These are phyloP conservation scores for Prunella himalayana DNA, from an alignment of 2,113 vertebrate species.

Conservation along the genomic window DNA sequence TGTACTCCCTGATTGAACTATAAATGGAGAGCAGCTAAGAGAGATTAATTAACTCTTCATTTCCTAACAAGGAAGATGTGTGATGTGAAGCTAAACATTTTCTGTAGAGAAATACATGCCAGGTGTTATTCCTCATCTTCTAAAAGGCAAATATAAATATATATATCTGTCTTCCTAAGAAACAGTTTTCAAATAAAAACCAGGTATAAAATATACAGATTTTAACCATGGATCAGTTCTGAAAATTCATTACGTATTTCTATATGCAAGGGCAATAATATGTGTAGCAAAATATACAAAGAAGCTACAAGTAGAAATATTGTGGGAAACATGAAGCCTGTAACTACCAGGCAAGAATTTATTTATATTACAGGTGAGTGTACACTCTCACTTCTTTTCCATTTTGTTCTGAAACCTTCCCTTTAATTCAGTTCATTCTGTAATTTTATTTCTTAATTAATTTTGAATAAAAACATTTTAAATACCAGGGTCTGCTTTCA, in stretches of 20 bases:
- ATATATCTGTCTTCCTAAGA: not conserved
- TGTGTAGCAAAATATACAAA: not conserved
- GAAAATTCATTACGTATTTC: not conserved
- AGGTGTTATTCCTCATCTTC: not conserved
- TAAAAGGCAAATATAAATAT: not conserved
- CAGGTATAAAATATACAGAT: not conserved
- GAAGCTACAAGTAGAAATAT: not conserved
- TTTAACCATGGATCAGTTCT: not conserved
- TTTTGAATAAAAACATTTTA: not conserved
- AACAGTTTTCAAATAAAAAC: not conserved
- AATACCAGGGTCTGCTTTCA: not conserved
- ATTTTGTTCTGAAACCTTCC: not conserved
- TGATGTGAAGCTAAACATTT: slow-evolving; percentile 7
- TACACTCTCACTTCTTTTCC: not conserved
- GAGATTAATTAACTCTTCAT: slow-evolving; percentile 44
- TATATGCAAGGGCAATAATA: not conserved
- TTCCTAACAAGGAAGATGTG: slow-evolving; percentile 9
- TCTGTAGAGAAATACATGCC: not conserved
- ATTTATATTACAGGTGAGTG: not conserved
- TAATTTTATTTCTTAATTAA: not conserved
- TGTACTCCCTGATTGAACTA: slow-evolving; percentile 4
- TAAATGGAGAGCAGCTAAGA: slow-evolving; percentile 22
- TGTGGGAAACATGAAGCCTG: not conserved
- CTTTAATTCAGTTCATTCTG: not conserved
- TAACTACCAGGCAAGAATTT: not conserved